Percentiles rank a stretch among this genome's conserved stretches.
phyloP scores from a whole-genome alignment of 2,888 invertebrate species.

The Xestobium rufovillosum region DNA sequence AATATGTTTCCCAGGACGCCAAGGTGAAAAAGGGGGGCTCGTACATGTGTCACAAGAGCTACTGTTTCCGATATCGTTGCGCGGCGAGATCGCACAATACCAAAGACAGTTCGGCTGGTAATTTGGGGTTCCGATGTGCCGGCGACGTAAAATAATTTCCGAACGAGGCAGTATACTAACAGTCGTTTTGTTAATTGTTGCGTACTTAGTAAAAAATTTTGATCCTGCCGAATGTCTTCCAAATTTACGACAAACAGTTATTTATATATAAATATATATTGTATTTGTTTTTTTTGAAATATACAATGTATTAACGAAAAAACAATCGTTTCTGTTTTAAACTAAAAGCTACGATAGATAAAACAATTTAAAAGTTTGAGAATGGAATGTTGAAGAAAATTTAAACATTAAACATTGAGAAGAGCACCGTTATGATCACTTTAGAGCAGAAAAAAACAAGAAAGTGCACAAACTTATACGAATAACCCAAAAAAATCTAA shows the following conservation, averaged over 20 bases:
- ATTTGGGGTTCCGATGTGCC: constrained; percentile 91
- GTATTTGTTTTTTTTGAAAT: background rate
- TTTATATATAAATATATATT: constrained; percentile 1
- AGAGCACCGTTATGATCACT: too few species aligned
- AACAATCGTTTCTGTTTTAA: too few species aligned
- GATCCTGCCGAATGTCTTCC: constrained; percentile 1
- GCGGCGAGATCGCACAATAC: constrained; percentile 92
- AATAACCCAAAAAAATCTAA: too few species aligned
- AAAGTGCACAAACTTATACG: too few species aligned
- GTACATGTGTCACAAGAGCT: constrained; percentile 81
- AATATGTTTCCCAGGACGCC: constrained; percentile 48
- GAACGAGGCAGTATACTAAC: background rate
- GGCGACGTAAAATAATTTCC: constrained; percentile 33
- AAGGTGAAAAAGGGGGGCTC: constrained; percentile 96
- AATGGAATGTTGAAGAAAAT: too few species aligned
- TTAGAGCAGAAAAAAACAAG: too few species aligned
- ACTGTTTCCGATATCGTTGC: constrained; percentile 91
- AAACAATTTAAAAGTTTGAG: too few species aligned
- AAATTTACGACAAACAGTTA: background rate
- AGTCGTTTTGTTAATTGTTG: background rate
- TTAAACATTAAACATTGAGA: too few species aligned
- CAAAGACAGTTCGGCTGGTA: constrained; percentile 85
- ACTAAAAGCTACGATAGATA: too few species aligned
- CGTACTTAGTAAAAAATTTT: background rate
- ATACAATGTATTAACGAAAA: too few species aligned